Conservation (phyloP, 2,797 vertebrate species). For the Paratrypauchen microcephalus region DNA sequence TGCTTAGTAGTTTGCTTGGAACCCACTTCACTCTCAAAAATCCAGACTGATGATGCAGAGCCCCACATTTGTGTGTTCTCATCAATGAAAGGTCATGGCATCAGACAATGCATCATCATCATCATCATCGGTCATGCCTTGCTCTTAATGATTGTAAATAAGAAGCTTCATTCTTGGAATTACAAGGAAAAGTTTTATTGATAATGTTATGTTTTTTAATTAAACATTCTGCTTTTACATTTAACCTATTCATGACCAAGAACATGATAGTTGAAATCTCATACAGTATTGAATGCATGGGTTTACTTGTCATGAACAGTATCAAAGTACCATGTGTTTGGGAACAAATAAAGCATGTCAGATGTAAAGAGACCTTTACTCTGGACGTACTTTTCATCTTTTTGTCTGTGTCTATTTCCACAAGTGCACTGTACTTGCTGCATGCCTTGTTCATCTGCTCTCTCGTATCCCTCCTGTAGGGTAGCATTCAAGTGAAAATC, state of each 20-base stretch:
- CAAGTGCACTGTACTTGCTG: constrained; percentile 26
- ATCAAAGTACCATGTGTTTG: constrained; percentile 21
- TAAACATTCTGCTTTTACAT: constrained; percentile 21
- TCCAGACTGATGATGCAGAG: constrained; percentile 35
- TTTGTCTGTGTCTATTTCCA: neutral
- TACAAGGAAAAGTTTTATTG: constrained; percentile 32
- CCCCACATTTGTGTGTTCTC: constrained; percentile 53
- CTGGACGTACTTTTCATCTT: neutral
- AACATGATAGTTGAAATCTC: constrained; percentile 20
- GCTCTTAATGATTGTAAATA: constrained; percentile 35
- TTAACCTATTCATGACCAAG: constrained; percentile 21
- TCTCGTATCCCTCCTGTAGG: constrained; percentile 52
- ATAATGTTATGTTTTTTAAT: constrained; percentile 22
- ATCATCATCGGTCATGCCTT: constrained; percentile 44
- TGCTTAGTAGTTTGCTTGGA: constrained; percentile 28
- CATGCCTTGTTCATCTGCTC: constrained; percentile 42
- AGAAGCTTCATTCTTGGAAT: constrained; percentile 27
- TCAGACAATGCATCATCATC: constrained; percentile 41
- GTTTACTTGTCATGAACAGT: constrained; percentile 32
- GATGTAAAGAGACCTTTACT: neutral
- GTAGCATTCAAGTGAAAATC: constrained; percentile 17
- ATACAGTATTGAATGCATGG: constrained; percentile 44
- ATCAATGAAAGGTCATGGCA: constrained; percentile 44
- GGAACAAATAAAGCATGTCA: constrained; percentile 44
- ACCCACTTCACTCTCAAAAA: constrained; percentile 33